Evolutionary conservation across 2,113 vertebrate species (phyloP).

Genomic region (Paralichthys olivaceus): DNA sequence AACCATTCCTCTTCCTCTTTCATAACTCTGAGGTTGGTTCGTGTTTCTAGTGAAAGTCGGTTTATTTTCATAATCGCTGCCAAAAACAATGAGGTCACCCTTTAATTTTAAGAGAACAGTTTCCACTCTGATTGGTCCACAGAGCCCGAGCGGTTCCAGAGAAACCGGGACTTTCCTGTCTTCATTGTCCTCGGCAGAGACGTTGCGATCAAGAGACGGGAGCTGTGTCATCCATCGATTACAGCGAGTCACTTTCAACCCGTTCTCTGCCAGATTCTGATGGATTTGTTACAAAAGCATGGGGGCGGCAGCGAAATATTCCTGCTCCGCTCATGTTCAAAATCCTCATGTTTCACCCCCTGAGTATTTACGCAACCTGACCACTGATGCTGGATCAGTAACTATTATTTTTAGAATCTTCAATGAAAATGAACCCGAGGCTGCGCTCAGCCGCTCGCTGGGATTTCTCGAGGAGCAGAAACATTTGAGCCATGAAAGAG

Average conservation of each 20-base stretch:
- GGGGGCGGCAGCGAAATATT: constrained; percentile 19
- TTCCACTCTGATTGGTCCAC: constrained; percentile 34
- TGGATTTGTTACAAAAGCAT: constrained; percentile 36
- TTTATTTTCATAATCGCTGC: constrained; percentile 51
- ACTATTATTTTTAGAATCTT: constrained; percentile 64
- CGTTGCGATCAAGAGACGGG: constrained; percentile 36
- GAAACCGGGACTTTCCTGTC: constrained; percentile 39
- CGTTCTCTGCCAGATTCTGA: constrained; percentile 34
- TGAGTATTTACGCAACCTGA: constrained; percentile 44
- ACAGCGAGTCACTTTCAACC: constrained; percentile 29
- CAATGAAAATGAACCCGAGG: constrained; percentile 55
- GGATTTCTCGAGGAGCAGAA: constrained; percentile 31
- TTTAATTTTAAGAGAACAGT: constrained; percentile 19
- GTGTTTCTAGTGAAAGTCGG: constrained; percentile 1
- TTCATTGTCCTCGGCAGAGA: constrained; percentile 58
- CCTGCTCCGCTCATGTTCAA: constrained; percentile 8
- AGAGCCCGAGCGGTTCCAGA: constrained; percentile 21
- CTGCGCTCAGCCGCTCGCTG: constrained; percentile 20
- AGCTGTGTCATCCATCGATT: constrained; percentile 39
- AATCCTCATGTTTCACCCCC: constrained; percentile 41
- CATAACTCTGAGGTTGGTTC: constrained; percentile 21
- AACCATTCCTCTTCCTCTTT: constrained; percentile 11
- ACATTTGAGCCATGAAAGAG: constrained; percentile 13
- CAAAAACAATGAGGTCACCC: constrained; percentile 52
- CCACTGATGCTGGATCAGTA: constrained; percentile 44